Evolutionary conservation across 2,797 vertebrate species (phyloP).

Genomic region (Lutjanus argentimaculatus): DNA sequence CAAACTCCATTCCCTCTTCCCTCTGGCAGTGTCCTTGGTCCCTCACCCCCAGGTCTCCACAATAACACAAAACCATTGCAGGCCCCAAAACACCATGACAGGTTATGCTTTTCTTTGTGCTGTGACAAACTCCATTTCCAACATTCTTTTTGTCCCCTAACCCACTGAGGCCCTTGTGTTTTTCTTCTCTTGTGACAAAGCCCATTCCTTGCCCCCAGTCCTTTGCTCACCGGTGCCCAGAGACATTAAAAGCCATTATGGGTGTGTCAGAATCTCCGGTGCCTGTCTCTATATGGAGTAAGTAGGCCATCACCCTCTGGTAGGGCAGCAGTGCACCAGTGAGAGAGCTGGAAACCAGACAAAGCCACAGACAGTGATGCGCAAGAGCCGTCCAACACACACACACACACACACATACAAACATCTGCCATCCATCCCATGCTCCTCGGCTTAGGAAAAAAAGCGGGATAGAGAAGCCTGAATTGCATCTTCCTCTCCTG

Average conservation of each 20-base stretch:
- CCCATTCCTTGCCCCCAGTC: conserved; percentile 21
- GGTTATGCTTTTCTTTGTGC: conserved; percentile 38
- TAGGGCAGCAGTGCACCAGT: conserved; percentile 43
- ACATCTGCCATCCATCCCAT: conserved; percentile 73
- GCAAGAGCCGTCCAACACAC: conserved; percentile 32
- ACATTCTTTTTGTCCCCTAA: conserved; percentile 12
- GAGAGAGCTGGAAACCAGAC: conserved; percentile 69
- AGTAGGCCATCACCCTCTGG: conserved; percentile 68
- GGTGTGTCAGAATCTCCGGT: conserved; percentile 48
- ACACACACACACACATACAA: conserved; percentile 42
- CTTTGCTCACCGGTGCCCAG: background rate
- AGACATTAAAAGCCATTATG: conserved; percentile 46
- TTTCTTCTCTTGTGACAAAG: conserved; percentile 59
- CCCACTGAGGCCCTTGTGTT: conserved; percentile 41
- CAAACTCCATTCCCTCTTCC: conserved; percentile 51
- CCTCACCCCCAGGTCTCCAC: conserved; percentile 17
- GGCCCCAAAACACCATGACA: conserved; percentile 28
- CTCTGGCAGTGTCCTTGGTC: conserved; percentile 48
- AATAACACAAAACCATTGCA: conserved; percentile 29
- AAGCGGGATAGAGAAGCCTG: background rate
- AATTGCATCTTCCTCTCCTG: conserved; percentile 37
- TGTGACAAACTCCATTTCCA: conserved; percentile 47
- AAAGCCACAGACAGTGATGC: conserved; percentile 67
- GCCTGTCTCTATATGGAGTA: conserved; percentile 61
- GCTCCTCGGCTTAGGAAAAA: conserved; percentile 17